Base-by-base conservation (phyloP, 2,113 vertebrate species). In the Laticauda laticaudata region DNA sequence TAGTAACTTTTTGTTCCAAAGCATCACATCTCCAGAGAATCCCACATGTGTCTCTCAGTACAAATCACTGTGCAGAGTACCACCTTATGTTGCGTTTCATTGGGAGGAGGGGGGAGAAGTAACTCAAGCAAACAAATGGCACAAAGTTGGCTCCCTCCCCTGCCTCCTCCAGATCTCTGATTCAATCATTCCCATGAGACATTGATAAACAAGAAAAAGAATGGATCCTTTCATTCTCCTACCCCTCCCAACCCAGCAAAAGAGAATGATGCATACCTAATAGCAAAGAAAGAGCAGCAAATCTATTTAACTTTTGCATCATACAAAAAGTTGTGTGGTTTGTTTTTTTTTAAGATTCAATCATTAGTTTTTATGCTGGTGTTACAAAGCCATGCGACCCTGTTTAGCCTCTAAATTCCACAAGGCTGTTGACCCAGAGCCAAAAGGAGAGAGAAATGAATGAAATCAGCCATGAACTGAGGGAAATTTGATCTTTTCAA, bases 391-490 rank as follows among this genome's bases (percentile, higher is more conserved):
- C 34, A 21, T 81, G 75, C 34, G 0, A 81, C 75, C 24, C 15
- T 14, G 20, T 48, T n/a, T 24, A 6, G 87, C n/a, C 61, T 29
- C 29, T 43, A 53, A 12, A 92, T 89, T 89, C 61, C 87, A 89
- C 26, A n/a, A 86, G 54, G 14, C 64, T 34, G 53, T 4, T 89
- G 87, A 57, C 64, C 92, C 92, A 15, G 45, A 69, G 59, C 26
- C 59, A 51, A 20, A 64, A 86, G 34, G n/a, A 45, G 39, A 55
- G 86, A 51, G 92, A 53, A 88, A 88, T 69, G 86, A 75, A 92
- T 81, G 87, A 56, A 89, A 89, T 86, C 92, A 57, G 92, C 61
- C 87, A 14, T 86, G 92, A n/a, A 81, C 34, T 89, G 87, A 45
- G 54, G 39, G 92, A 18, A 48, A 89, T 81, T 55, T 29, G 87